Base-by-base conservation (phyloP, 2,113 vertebrate species). In the Larimichthys crocea region DNA sequence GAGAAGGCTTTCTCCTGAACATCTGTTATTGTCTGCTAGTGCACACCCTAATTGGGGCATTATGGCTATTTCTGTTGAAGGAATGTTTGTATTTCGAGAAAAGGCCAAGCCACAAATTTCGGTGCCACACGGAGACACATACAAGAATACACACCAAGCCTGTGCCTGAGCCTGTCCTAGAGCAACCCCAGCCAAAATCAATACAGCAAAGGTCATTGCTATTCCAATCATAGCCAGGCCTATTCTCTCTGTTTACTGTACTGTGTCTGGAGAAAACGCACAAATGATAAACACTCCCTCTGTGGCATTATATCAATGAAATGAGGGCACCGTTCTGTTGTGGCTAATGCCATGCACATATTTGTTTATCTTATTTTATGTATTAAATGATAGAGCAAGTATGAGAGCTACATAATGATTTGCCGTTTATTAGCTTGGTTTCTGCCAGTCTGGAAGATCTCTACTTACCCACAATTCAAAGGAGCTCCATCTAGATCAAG, bases 171-270 rank as follows among this genome's bases (percentile, higher is more conserved):
- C 67, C 62, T 64, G 79, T 88, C 75, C 85, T 80, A 26, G 70
- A 80, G 74, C 85, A 83, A 81, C 77, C 83, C 77, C 66, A 50
- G 82, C 86, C 84, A 89, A 86, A 93, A 95, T 95, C 93, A 91
- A 95, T 95, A 91, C 62, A 68, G 78, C 90, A 94, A 93, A 93
- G 92, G 92, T 94, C 90, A 88, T 87, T 86, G 87, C 88, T 91
- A 89, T 94, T 93, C 90, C 86, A 88, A 92, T 90, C 92, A 90
- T 80, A 87, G 89, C 80, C 50, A 9, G 68, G 76, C 76, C 70
- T 76, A 53, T 85, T 85, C 76, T 88, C 76, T 80, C 35, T 86
- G 67, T 91, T 80, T 80, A 87, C 83, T 89, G 88, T 88, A 84
- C 80, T 78, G 78, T 75, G 86, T 84, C 87, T 69, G 46, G 20